These are phyloP conservation scores for Gambelia wislizenii DNA, from an alignment of 2,797 vertebrate species.

Conservation along the genomic window DNA sequence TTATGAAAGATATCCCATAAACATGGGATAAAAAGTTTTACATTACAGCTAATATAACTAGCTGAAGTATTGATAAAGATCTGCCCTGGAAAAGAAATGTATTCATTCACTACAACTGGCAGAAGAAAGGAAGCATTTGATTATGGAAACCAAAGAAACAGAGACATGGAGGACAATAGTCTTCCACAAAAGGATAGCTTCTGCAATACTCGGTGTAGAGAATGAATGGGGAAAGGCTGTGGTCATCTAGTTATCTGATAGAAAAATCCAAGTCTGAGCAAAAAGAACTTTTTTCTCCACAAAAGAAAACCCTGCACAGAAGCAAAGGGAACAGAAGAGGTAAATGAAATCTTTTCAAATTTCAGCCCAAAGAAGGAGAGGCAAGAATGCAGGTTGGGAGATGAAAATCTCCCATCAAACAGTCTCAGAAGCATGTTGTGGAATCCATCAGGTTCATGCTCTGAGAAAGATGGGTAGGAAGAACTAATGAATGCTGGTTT, in stretches of 20 bases:
- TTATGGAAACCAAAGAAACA: constrained; percentile 58
- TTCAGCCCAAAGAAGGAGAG: constrained; percentile 36
- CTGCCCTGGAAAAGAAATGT: constrained; percentile 24
- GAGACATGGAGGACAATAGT: constrained; percentile 49
- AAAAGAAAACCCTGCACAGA: constrained; percentile 49
- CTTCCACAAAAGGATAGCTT: constrained; percentile 39
- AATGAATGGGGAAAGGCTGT: constrained; percentile 26
- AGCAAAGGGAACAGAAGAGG: constrained; percentile 37
- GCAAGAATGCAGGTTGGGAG: constrained; percentile 51
- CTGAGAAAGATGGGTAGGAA: constrained; percentile 5
- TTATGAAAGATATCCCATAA: constrained; percentile 53
- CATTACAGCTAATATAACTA: constrained; percentile 9
- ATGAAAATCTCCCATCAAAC: constrained; percentile 25
- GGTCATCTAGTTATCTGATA: constrained; percentile 25
- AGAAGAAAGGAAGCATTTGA: constrained; percentile 58
- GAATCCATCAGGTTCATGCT: constrained; percentile 2
- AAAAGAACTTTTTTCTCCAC: constrained; percentile 14
- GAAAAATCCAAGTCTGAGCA: constrained; percentile 27
- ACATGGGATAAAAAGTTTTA: not conserved
- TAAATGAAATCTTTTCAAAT: constrained; percentile 55
- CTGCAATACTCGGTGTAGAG: constrained; percentile 15
- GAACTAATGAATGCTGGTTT: constrained; percentile 32
- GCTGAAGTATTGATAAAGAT: constrained; percentile 1
- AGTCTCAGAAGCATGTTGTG: constrained; percentile 30
- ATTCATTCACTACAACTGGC: not conserved